These are phyloP conservation scores for Smittia aterrima DNA, from an alignment of 2,888 invertebrate genomes.

Conservation along the genomic window DNA sequence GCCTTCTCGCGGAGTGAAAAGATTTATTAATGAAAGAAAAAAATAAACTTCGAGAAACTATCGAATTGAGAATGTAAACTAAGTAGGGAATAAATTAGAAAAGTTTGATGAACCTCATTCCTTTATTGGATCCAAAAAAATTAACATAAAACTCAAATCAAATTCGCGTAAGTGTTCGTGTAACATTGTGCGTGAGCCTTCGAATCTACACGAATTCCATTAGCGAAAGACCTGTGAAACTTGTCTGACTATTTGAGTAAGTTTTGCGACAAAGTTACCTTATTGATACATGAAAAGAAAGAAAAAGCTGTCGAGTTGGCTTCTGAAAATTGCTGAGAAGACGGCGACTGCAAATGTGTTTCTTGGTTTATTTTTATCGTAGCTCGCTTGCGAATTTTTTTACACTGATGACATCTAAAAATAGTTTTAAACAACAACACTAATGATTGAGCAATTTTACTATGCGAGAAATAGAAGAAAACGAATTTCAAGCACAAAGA, in stretches of 20 bases:
- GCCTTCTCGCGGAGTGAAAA: background rate
- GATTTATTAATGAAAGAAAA: background rate
- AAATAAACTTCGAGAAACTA: background rate
- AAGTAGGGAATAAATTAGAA: constrained; percentile 2
- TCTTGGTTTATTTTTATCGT: background rate
- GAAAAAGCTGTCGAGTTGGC: constrained; percentile 8
- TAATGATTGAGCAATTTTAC: background rate
- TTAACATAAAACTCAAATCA: constrained; percentile 1
- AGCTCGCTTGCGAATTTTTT: constrained; percentile 1
- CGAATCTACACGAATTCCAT: background rate
- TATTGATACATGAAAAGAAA: background rate
- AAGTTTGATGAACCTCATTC: constrained; percentile 29
- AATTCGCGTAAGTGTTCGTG: background rate
- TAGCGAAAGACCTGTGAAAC: constrained; percentile 6
- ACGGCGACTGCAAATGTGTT: background rate
- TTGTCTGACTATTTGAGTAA: background rate
- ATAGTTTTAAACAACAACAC: background rate
- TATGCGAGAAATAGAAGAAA: background rate
- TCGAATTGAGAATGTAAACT: background rate
- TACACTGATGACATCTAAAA: background rate
- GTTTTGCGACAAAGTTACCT: background rate
- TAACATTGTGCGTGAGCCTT: constrained; percentile 10
- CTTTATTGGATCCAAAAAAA: constrained; percentile 13
- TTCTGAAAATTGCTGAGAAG: background rate
- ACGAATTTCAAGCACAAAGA: background rate